A percentile compares a stretch with the other conserved stretches of the same genome.
Evolutionary conservation across 2,888 invertebrate genomes (phyloP).

Genomic region (Spilarctia lutea): DNA sequence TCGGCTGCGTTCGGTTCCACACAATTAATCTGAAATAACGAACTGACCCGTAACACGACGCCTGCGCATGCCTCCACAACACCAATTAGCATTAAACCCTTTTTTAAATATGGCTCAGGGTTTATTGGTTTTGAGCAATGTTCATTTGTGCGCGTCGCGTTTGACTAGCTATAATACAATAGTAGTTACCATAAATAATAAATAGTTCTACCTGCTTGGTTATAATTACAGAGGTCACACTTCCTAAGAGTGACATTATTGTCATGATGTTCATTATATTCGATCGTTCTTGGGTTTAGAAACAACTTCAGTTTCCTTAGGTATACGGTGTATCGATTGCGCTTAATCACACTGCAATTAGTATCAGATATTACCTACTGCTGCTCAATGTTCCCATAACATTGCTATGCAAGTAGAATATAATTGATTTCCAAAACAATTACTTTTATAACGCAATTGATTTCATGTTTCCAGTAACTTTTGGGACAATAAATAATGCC

Average conservation of each 20-base stretch:
- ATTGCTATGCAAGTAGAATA: neutral
- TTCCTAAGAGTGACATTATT: neutral
- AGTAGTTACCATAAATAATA: slow-evolving; percentile 13
- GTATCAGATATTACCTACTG: neutral
- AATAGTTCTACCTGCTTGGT: neutral
- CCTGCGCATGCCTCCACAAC: slow-evolving; percentile 71
- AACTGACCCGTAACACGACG: slow-evolving; percentile 79
- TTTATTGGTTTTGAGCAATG: slow-evolving; percentile 41
- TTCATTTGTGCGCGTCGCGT: slow-evolving; percentile 28
- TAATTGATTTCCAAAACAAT: neutral
- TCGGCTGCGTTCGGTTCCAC: slow-evolving; percentile 81
- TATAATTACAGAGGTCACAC: neutral
- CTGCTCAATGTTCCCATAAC: neutral
- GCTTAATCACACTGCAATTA: neutral
- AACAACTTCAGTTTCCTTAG: neutral
- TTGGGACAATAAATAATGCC: too few relatives aligned
- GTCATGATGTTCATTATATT: neutral
- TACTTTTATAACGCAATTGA: too few relatives aligned
- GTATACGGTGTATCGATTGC: neutral
- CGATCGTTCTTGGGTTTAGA: neutral
- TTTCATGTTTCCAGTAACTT: neutral
- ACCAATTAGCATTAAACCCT: slow-evolving; percentile 76
- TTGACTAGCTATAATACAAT: slow-evolving; percentile 12
- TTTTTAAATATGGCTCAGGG: slow-evolving; percentile 53
- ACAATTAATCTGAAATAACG: slow-evolving; percentile 84